Evolutionary conservation across 1,140 invertebrate species (phyloP), one percentile per base, ranked within the genome.

Genomic region (Akabosia matsudoensis): DNA sequence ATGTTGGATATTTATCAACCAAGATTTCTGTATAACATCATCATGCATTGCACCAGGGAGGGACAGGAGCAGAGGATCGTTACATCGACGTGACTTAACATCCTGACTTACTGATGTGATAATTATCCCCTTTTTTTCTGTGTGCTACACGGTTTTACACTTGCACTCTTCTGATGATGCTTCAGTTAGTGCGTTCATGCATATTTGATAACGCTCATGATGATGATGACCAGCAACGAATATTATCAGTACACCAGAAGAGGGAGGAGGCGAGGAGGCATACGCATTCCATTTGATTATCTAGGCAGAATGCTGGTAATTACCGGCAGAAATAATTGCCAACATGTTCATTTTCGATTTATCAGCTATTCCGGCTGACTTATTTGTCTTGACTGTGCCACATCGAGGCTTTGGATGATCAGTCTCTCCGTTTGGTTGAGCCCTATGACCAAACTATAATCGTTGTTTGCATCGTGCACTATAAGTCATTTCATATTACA

Each of bases 181-280:
- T 18, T 45, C 18, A 7, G 7, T 10, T 45, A 7, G 37, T 45
- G 37, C 54, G 24, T 56, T 22, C 54, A 56, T 56, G 54, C 54
- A 56, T 56, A 56, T 22, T 10, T 56, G 54, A 56, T n/a, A n/a
- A n/a, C n/a, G n/a, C n/a, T n/a, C n/a, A n/a, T 56, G 54, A 45
- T 24, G 54, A 56, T 56, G 54, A 56, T 56, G 54, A 56, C 54
- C 54, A 56, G 7, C 37, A 61, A n/a, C n/a, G n/a, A 61, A 61
- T 22, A 61, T 61, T 10, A 24, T 51, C 45, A n/a, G n/a, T 61
- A 22, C n/a, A 16, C 7, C 14, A 16, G 54, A 22, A 61, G 37
- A 45, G 18, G 37, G 37, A 45, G 37, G 37, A 45, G 37, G 18
- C 37, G 37, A 45, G 37, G 18, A 7, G 37, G 37, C 37, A 45